phyloP scores from a whole-genome alignment of 2,113 vertebrate species.

The Fregata magnificens region DNA sequence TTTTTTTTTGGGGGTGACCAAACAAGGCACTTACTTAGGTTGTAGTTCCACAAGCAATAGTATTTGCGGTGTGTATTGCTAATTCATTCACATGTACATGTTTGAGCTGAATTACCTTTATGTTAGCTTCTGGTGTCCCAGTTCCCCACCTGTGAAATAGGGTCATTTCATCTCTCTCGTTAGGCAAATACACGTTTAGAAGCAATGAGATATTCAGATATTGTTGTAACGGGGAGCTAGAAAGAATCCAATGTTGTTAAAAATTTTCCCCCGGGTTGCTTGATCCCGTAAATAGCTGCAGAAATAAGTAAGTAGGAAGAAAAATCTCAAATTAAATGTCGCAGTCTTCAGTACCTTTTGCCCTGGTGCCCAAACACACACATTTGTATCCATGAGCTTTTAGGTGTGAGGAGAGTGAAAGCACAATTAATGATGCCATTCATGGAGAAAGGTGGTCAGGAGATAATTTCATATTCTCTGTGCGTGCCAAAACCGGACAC shows the following conservation, averaged over 20 bases:
- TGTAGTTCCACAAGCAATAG: not conserved
- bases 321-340: not conserved
- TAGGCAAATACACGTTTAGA: not conserved
- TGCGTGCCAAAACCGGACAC: not conserved
- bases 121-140: not conserved
- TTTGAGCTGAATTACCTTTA: not conserved
- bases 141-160: not conserved
- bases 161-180: not conserved
- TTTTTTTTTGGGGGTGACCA: not conserved
- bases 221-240: not conserved
- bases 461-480: not conserved
- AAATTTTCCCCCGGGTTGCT: not conserved
- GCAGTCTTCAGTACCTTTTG: not conserved
- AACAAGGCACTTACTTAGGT: not conserved
- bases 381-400: not conserved
- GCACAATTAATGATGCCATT: too few species aligned
- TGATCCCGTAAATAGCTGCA: not conserved
- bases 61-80: not conserved
- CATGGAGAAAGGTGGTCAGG: not conserved
- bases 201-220: not conserved
- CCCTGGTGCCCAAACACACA: not conserved
- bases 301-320: not conserved
- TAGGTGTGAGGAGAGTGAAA: not conserved
- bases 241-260: not conserved
- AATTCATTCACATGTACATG: not conserved